These are phyloP conservation scores for Xiphophorus maculatus DNA, from an alignment of 2,113 vertebrate species.

Conservation along the genomic window DNA sequence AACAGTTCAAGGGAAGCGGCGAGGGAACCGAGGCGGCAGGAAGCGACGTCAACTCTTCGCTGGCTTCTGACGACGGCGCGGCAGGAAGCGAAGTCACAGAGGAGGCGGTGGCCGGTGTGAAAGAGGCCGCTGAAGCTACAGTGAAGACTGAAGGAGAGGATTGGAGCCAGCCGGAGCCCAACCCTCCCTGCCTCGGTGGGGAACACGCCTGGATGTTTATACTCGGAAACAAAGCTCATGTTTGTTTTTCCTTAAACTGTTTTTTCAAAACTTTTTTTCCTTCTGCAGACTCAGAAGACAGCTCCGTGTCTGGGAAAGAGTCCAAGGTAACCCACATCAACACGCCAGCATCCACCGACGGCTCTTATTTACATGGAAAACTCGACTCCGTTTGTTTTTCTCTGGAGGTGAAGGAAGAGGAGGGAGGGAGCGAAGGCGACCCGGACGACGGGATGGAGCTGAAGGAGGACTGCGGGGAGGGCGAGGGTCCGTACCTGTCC, in stretches of 20 bases:
- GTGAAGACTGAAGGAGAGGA: constrained; percentile 81
- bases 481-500: constrained; percentile 93
- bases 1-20: constrained; percentile 46
- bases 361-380: not conserved
- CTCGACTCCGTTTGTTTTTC: constrained; percentile 6
- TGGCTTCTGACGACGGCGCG: constrained; percentile 44
- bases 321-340: constrained; percentile 84
- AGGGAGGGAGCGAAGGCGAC: constrained; percentile 90
- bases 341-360: not conserved
- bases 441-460: constrained; percentile 91
- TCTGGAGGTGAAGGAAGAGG: constrained; percentile 94
- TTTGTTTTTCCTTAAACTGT: not conserved
- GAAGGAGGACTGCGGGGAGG: constrained; percentile 91
- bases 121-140: constrained; percentile 72
- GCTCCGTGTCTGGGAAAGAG: constrained; percentile 89
- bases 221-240: not conserved
- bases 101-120: constrained; percentile 78
- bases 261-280: not conserved
- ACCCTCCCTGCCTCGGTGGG: constrained; percentile 75
- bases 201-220: not conserved
- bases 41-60: constrained; percentile 48
- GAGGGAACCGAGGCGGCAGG: constrained; percentile 51
- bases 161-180: constrained; percentile 78
- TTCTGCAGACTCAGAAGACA: constrained; percentile 89
- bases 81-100: constrained; percentile 74